A percentile compares a stretch with the other conserved stretches of the same genome.
phyloP scores from a whole-genome alignment of 2,797 vertebrate genomes.

The Xenops minutus region DNA sequence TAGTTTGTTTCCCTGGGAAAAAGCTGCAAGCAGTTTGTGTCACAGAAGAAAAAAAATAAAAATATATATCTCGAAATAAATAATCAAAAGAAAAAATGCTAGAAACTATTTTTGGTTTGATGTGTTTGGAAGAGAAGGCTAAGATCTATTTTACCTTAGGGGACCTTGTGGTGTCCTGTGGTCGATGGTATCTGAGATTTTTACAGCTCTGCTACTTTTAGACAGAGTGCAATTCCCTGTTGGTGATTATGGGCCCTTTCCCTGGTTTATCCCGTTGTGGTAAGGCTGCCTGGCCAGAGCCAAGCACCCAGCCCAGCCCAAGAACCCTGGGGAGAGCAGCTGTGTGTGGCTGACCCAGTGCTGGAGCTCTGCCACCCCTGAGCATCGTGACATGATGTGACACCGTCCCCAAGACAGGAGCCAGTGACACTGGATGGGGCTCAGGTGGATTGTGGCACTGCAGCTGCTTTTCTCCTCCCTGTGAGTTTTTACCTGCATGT shows the following conservation, averaged over 20 bases:
- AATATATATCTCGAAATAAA: neutral
- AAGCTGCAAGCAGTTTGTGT: neutral
- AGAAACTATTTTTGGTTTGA: slow-evolving; percentile 35
- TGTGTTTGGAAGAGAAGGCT: slow-evolving; percentile 29
- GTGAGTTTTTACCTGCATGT: neutral
- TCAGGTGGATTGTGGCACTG: neutral
- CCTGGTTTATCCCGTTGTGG: neutral
- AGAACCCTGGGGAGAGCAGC: neutral
- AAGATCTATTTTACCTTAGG: slow-evolving; percentile 35
- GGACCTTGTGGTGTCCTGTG: slow-evolving; percentile 29
- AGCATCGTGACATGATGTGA: neutral
- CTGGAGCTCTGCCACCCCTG: neutral
- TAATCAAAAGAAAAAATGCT: neutral
- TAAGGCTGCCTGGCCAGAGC: neutral
- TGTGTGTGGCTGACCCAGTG: neutral
- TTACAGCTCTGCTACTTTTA: slow-evolving; percentile 12
- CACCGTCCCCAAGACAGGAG: neutral
- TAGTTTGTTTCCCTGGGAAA: slow-evolving; percentile 43
- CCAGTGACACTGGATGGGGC: neutral
- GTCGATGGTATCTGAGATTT: slow-evolving; percentile 9
- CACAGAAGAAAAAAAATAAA: neutral
- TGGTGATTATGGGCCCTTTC: neutral
- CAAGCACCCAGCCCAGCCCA: neutral
- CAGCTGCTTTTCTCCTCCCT: neutral
- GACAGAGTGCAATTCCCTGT: neutral